Evolutionary conservation across 1,140 invertebrate species (phyloP), one percentile per base, ranked within the genome.

Genomic region (Drosophila insularis): DNA sequence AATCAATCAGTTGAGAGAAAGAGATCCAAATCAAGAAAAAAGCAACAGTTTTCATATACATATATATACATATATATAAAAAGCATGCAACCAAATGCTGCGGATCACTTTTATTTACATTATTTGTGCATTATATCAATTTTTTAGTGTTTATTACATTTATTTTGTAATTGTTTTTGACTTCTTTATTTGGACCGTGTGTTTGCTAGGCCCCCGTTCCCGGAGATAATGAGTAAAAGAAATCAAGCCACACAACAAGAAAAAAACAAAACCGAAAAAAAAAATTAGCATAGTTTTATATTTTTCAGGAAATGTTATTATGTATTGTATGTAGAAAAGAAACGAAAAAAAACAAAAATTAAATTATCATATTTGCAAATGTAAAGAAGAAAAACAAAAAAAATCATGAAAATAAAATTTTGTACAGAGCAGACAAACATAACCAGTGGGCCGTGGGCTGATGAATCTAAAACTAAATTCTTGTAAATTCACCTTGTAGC

Each of bases 311-410:
- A 50, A 50, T 50, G 43, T 50, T 50, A 50, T 50, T 19, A 64
- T 68, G 27, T 68, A 27, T 35, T 68, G 46, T 69, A 35, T 63
- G 50, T 68, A 39, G 23, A 37, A 68, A 63, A 62, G 62, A 35
- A 17, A 62, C n/a, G n/a, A 68, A 32, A n/a, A 19, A 14, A 62
- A 62, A 23, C 58, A 19, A 14, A 62, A 62, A 23, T 50, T 43
- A 59, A 66, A 46, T 68, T 40, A 53, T 68, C 68, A 69, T 59
- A 63, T 59, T 43, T 75, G 50, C 63, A 76, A 76, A 54, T 76
- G 72, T 69, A 75, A 63, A 68, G 35, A 74, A 40, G 60, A 61
- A 39, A 67, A 27, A 27, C 27, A 59, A 31, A 60, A 67, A 67
- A 62, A 61, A 35, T 17, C 32, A 53, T 63, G 59, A 58, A 55